Base-by-base conservation (phyloP, 1,140 invertebrate species). In the Apis florea region DNA sequence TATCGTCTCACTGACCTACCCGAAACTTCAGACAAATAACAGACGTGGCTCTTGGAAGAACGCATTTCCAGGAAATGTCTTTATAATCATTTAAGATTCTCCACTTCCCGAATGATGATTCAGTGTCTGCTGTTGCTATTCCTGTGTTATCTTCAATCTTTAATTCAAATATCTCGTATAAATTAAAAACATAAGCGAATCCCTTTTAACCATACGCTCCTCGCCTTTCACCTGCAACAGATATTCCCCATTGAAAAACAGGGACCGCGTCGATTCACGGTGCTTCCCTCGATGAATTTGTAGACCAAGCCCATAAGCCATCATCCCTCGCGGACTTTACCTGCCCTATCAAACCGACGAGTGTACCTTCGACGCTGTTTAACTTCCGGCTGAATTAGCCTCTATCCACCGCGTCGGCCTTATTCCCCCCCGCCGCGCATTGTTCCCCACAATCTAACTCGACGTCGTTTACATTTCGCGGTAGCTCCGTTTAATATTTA, bases 351-450 rank as follows among this genome's bases (percentile, higher is more conserved):
- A 77, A 76, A 69, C 31, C 31, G 59, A 67, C 72, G 53, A 68
- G 73, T 71, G 83, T 88, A 88, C 78, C 79, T 89, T 86, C 82
- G 84, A 89, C 87, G 87, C 83, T 92, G 91, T 92, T 92, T 92
- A 89, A 92, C 90, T 92, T 92, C 90, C 82, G 87, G 85, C 84
- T 89, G 90, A 92, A 92, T 92, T 91, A 92, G 89, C 90, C 89
- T 87, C 72, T 85, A 87, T 84, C 76, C 68, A 85, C 85, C 83
- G 84, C 83, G 84, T 78, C 78, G 67, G 68, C 73, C 82, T 72
- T 83, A 71, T 73, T 49, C 54, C 64, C 70, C 31, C 5, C 64
- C 70, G 4, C 5, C 61, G 69, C 77, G 78, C 88, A 91, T 91
- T 92, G 90, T 91, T 90, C 89, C 83, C 90, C 79, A 68, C 89